phyloP scores from a whole-genome alignment of 1,140 invertebrate species.

The Amphibalanus amphitrite region DNA sequence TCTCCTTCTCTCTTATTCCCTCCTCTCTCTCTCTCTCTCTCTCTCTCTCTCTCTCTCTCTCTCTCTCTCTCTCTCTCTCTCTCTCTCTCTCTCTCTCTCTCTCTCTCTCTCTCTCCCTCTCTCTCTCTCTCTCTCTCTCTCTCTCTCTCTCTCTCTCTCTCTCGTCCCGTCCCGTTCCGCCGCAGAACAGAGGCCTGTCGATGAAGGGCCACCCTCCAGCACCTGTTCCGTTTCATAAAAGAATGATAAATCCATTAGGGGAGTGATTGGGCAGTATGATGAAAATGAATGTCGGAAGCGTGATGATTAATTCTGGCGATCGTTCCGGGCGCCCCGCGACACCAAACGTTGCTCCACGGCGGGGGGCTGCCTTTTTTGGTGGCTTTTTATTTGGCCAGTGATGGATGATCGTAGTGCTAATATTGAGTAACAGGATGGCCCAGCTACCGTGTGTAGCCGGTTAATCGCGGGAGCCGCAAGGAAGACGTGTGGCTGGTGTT shows the following conservation, averaged over 20 bases:
- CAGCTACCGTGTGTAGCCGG: background rate
- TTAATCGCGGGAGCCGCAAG: background rate
- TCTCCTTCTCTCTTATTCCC: too few species aligned
- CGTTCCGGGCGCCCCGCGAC: too few species aligned
- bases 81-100: too few species aligned
- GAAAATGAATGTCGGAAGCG: background rate
- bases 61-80: too few species aligned
- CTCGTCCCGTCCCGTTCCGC: too few species aligned
- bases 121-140: too few species aligned
- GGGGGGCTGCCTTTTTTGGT: background rate
- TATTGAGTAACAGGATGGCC: background rate
- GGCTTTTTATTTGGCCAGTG: background rate
- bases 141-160: too few species aligned
- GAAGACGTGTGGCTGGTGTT: too few species aligned
- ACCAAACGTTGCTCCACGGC: background rate
- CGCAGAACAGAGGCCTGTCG: background rate
- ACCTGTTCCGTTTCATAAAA: background rate
- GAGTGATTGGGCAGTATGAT: background rate
- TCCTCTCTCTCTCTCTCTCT: too few species aligned
- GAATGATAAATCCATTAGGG: constrained; percentile 1
- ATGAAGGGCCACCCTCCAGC: background rate
- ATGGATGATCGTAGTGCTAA: background rate
- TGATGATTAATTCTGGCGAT: background rate
- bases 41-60: too few species aligned
- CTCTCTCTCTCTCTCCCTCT: too few species aligned